phyloP scores from a whole-genome alignment of 1,140 invertebrate genomes.

The Rhynchophorus ferrugineus region DNA sequence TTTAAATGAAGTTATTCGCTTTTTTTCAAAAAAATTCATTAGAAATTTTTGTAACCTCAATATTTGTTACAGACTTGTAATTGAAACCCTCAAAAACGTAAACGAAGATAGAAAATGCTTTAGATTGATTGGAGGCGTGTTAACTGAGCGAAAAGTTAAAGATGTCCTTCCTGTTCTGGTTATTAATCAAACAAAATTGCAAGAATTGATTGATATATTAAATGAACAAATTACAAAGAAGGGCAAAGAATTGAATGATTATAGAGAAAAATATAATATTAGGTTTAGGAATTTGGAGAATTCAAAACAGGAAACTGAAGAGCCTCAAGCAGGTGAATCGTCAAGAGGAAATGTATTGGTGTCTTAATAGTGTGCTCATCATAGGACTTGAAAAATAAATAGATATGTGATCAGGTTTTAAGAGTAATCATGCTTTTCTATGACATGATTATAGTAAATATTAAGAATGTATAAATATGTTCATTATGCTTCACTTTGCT shows the following conservation, averaged over 20 bases:
- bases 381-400: too few species aligned
- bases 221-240: constrained; percentile 78
- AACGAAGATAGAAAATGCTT: constrained; percentile 84
- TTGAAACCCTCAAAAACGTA: constrained; percentile 84
- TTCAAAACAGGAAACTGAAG: constrained; percentile 40
- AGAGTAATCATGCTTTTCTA: too few species aligned
- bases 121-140: constrained; percentile 85
- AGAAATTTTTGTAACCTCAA: background rate
- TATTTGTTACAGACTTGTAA: constrained; percentile 72
- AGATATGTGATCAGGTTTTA: too few species aligned
- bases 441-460: too few species aligned
- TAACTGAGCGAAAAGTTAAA: constrained; percentile 87
- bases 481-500: too few species aligned
- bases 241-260: constrained; percentile 87
- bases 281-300: constrained; percentile 60
- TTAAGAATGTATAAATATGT: too few species aligned
- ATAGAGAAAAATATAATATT: constrained; percentile 86
- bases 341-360: constrained; percentile 39
- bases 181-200: constrained; percentile 76
- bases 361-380: constrained; percentile 27
- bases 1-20: background rate
- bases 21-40: background rate
- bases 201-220: constrained; percentile 66
- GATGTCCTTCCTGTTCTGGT: constrained; percentile 81
- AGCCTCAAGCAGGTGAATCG: constrained; percentile 16